Base-by-base conservation (phyloP, 2,888 invertebrate genomes). In the Aelia acuminata region DNA sequence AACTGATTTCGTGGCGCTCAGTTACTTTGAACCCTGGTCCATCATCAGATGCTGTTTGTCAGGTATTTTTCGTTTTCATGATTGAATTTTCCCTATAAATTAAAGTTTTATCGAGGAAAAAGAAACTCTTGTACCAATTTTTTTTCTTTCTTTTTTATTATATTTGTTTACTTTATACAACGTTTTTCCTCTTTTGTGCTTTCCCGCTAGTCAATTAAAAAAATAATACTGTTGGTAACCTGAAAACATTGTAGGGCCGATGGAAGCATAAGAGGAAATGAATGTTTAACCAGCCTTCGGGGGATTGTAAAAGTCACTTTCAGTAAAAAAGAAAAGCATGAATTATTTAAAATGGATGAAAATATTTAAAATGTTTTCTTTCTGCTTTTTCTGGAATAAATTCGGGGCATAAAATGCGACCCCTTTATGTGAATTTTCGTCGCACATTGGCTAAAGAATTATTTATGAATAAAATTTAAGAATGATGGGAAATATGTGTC, bases 241-340 rank as follows among this genome's bases (percentile, higher is more conserved):
- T 43, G 43, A 80, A 80, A 80, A 80, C 57, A 57, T 85, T 49
- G 50, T 85, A 50, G 49, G n/a, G 35, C 57, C 43, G 35, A 85
- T 49, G 50, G 35, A 57, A 57, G 26, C 50, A 57, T 85, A 85
- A 85, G 50, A 18, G 57, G 85, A 22, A 35, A 39, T 85, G 85
- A 85, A 85, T 85, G 50, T 85, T 85, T 85, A 53, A 85, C 85
- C 31, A 85, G 50, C 85, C 85, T 57, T 85, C n/a, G 35, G 85
- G 57, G 57, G 50, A 85, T 50, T 85, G 43, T 57, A 57, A 53
- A 53, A 85, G 85, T 57, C 50, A 85, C 43, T 85, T 53, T 57
- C 39, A 39, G 85, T 57, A 57, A 85, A 57, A 70, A 85, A 85
- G 35, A 57, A 31, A 43, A 50, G 26, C 43, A 15, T 85, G 85